Conservation (phyloP, 1,140 invertebrate species). For the Vanessa tameamea region DNA sequence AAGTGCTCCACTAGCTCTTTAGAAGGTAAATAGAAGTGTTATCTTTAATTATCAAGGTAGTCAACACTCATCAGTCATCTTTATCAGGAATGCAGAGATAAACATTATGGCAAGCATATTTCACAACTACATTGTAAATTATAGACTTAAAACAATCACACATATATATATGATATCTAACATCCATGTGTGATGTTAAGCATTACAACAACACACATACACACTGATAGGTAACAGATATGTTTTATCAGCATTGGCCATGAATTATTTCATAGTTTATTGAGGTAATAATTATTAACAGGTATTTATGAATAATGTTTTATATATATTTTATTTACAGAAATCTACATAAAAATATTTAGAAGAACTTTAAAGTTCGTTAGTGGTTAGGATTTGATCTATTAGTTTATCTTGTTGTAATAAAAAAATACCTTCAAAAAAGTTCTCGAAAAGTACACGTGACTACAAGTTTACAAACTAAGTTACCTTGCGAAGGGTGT, state of each 20-base stretch:
- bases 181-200: slow-evolving; percentile 17
- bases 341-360: background rate
- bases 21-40: slow-evolving; percentile 41
- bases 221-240: slow-evolving; percentile 30
- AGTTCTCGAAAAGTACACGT: slow-evolving; percentile 21
- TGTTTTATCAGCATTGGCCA: slow-evolving; percentile 37
- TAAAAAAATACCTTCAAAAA: background rate
- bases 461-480: slow-evolving; percentile 21
- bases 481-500: slow-evolving; percentile 86
- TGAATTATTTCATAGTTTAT: slow-evolving; percentile 39
- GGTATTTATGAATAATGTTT: background rate
- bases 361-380: background rate
- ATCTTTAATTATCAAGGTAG: slow-evolving; percentile 58
- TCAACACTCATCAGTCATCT: slow-evolving; percentile 60
- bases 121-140: slow-evolving; percentile 40
- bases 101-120: slow-evolving; percentile 41
- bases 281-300: slow-evolving; percentile 25
- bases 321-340: background rate
- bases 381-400: background rate
- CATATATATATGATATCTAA: slow-evolving; percentile 12
- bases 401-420: background rate
- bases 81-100: slow-evolving; percentile 59
- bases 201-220: slow-evolving; percentile 2
- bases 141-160: slow-evolving; percentile 32
- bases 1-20: slow-evolving; percentile 2